These are phyloP conservation scores for Drosophila azteca DNA, from an alignment of 1,140 invertebrate genomes.

Conservation along the genomic window DNA sequence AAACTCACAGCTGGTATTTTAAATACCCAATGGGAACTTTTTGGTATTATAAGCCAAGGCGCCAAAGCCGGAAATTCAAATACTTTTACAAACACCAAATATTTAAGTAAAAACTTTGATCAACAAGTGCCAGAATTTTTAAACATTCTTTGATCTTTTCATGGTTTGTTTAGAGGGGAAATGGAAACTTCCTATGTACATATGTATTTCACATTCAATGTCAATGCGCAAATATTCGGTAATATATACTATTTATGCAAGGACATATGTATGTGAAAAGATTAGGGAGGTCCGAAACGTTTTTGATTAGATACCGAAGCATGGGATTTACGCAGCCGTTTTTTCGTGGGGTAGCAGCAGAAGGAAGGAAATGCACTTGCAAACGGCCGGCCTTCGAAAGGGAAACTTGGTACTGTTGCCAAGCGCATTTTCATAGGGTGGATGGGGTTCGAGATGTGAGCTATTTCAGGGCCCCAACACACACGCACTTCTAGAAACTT, in stretches of 20 bases:
- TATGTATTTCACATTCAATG: slow-evolving; percentile 28
- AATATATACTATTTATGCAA: slow-evolving; percentile 4
- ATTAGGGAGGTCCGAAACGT: neutral
- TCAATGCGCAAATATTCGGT: neutral
- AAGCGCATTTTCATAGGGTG: slow-evolving; percentile 32
- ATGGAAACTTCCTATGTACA: neutral
- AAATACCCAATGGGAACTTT: neutral
- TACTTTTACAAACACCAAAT: too few species aligned
- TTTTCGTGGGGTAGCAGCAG: neutral
- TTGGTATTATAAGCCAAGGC: too few species aligned
- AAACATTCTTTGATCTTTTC: neutral
- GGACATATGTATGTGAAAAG: neutral
- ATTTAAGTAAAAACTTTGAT: too few species aligned
- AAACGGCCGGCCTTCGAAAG: slow-evolving; percentile 8
- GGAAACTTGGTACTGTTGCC: slow-evolving; percentile 56
- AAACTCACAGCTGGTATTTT: neutral
- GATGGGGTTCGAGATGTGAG: slow-evolving; percentile 25
- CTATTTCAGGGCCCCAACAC: slow-evolving; percentile 52
- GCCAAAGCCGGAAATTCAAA: too few species aligned
- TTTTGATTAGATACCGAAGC: slow-evolving; percentile 9
- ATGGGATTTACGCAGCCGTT: slow-evolving; percentile 8
- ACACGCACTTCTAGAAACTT: slow-evolving; percentile 57
- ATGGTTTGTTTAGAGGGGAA: neutral
- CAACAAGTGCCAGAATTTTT: too few species aligned
- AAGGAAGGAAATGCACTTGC: slow-evolving; percentile 20